Evolutionary conservation across 2,113 vertebrate genomes (phyloP).

Genomic region (Vulpes ferrilata): DNA sequence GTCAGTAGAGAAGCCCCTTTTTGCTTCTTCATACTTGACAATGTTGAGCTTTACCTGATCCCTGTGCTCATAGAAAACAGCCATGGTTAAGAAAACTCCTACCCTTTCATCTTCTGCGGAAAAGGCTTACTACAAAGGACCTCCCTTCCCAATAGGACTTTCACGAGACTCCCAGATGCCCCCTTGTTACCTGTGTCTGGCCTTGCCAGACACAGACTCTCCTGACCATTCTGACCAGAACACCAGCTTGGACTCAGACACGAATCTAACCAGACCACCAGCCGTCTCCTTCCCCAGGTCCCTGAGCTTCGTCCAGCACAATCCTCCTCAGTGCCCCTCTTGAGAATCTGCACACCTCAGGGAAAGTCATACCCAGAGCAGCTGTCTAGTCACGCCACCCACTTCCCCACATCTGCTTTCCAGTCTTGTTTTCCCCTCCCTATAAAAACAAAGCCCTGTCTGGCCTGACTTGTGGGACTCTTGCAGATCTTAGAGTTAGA

Average conservation of each 20-base stretch:
- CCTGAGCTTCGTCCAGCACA: not conserved
- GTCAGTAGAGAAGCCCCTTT: not conserved
- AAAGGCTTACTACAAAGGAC: not conserved
- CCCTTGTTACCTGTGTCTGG: not conserved
- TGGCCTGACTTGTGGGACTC: not conserved
- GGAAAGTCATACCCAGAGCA: not conserved
- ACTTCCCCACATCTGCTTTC: not conserved
- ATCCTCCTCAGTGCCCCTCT: not conserved
- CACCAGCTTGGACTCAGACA: not conserved
- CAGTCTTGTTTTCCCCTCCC: not conserved
- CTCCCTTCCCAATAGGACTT: fast-evolving
- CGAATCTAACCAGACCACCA: not conserved
- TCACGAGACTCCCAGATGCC: not conserved
- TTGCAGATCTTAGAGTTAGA: not conserved
- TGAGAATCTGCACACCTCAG: not conserved
- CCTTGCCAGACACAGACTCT: not conserved
- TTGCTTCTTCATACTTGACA: not conserved
- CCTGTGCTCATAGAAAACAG: not conserved
- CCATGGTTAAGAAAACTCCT: not conserved
- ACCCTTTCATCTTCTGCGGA: not conserved
- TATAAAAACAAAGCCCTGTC: not conserved
- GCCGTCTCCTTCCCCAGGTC: not conserved
- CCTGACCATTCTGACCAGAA: not conserved
- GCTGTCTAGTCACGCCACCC: fast-evolving
- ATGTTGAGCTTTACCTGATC: not conserved